These are phyloP conservation scores for Tricholauxania praeusta DNA, from an alignment of 2,888 invertebrate genomes.

Conservation along the genomic window DNA sequence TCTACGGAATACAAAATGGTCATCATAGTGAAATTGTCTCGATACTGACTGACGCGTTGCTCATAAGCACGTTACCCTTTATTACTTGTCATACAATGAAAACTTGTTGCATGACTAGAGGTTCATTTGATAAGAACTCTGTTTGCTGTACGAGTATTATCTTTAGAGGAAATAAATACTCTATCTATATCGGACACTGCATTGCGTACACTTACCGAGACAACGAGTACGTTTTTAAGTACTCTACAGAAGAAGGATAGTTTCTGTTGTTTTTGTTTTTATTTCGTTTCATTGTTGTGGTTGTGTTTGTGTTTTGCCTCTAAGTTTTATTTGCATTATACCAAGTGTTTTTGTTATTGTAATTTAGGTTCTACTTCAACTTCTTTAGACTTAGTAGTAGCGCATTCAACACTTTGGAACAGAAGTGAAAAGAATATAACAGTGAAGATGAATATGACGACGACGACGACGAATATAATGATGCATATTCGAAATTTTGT, in stretches of 20 bases:
- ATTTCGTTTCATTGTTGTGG: background rate
- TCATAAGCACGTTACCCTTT: too few relatives aligned
- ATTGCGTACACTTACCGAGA: too few relatives aligned
- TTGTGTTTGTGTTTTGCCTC: background rate
- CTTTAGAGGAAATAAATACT: conserved; percentile 21
- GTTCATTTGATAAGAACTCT: conserved; percentile 15
- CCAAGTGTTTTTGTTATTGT: background rate
- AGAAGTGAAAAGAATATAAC: too few relatives aligned
- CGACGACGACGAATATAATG: background rate
- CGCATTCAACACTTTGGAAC: too few relatives aligned
- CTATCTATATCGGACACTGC: background rate
- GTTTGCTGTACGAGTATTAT: conserved; percentile 4
- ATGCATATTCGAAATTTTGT: background rate
- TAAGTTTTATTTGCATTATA: background rate
- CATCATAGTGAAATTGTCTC: too few relatives aligned
- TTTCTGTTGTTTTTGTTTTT: background rate
- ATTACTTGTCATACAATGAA: background rate
- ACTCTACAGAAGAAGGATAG: background rate
- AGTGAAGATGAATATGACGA: background rate
- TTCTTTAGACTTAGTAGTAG: too few relatives aligned
- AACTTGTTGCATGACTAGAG: background rate
- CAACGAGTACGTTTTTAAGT: too few relatives aligned
- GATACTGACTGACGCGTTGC: too few relatives aligned
- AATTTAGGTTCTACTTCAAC: background rate
- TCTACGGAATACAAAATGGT: too few relatives aligned